Percentiles rank a stretch among this genome's conserved stretches.
These are phyloP conservation scores for Chelmon rostratus DNA, from an alignment of 2,797 vertebrate species.

Conservation along the genomic window DNA sequence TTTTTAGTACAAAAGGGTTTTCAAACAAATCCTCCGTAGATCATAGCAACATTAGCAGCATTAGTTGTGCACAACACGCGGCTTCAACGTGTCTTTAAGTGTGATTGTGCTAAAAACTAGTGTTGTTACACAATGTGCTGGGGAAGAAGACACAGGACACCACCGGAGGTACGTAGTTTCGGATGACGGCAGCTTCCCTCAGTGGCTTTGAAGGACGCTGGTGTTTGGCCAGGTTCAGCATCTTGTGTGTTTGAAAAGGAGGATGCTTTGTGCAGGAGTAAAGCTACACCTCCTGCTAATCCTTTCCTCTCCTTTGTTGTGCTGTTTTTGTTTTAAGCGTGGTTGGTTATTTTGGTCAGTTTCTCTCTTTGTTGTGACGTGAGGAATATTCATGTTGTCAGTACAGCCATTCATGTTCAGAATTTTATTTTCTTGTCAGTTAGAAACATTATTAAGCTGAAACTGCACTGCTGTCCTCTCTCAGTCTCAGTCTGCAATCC, in stretches of 20 bases:
- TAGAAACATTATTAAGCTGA: background rate
- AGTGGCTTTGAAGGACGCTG: constrained; percentile 40
- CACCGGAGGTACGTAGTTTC: constrained; percentile 49
- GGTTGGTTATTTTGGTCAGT: constrained; percentile 4
- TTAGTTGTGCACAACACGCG: constrained; percentile 34
- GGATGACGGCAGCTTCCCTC: constrained; percentile 38
- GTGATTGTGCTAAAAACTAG: constrained; percentile 33
- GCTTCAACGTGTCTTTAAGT: constrained; percentile 30
- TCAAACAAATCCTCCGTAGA: constrained; percentile 51
- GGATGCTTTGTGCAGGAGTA: constrained; percentile 22
- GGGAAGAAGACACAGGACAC: constrained; percentile 44
- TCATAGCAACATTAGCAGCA: constrained; percentile 41
- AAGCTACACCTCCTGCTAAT: constrained; percentile 39
- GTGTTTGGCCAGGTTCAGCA: constrained; percentile 43
- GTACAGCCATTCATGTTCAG: background rate
- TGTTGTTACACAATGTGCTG: constrained; percentile 21
- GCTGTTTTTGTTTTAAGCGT: constrained; percentile 15
- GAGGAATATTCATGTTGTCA: constrained; percentile 6
- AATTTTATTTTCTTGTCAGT: background rate
- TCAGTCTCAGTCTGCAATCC: constrained; percentile 2
- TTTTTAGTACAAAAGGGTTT: constrained; percentile 54
- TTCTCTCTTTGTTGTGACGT: constrained; percentile 13
- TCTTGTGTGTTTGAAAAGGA: constrained; percentile 43
- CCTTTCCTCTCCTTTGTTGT: constrained; percentile 10
- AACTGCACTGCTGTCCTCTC: constrained; percentile 1